Percentiles rank a stretch among this genome's conserved stretches.
These are phyloP conservation scores for Zonitis immaculata DNA, from an alignment of 2,888 invertebrate species.

Conservation along the genomic window DNA sequence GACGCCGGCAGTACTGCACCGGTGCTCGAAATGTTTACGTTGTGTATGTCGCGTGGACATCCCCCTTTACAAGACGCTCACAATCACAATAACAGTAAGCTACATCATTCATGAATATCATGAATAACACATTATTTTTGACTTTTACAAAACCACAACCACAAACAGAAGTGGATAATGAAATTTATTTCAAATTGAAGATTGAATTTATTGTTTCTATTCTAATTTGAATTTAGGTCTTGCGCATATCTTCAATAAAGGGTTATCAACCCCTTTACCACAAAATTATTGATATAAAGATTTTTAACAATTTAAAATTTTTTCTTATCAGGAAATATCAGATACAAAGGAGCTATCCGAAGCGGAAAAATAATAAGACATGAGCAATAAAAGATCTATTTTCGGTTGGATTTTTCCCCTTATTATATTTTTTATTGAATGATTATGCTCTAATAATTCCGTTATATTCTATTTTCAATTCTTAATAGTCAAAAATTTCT, in stretches of 20 bases:
- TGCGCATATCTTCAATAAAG: slow-evolving; percentile 9
- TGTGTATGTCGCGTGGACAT: slow-evolving; percentile 43
- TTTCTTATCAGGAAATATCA: not conserved
- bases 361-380: slow-evolving; percentile 5
- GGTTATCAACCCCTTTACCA: slow-evolving; percentile 8
- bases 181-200: not conserved
- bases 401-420: not conserved
- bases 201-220: not conserved
- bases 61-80: slow-evolving; percentile 36
- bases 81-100: slow-evolving; percentile 30
- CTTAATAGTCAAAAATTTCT: too few species aligned
- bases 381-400: not conserved
- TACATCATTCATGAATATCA: not conserved
- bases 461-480: not conserved
- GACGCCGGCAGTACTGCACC: slow-evolving; percentile 24
- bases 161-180: too few species aligned
- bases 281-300: not conserved
- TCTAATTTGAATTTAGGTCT: not conserved
- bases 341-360: not conserved
- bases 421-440: not conserved
- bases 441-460: not conserved
- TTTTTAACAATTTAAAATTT: too few species aligned
- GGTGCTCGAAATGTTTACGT: slow-evolving; percentile 40
- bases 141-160: not conserved
- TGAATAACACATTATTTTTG: not conserved